phyloP scores from a whole-genome alignment of 2,113 vertebrate genomes.

The Emydura subglobosa region DNA sequence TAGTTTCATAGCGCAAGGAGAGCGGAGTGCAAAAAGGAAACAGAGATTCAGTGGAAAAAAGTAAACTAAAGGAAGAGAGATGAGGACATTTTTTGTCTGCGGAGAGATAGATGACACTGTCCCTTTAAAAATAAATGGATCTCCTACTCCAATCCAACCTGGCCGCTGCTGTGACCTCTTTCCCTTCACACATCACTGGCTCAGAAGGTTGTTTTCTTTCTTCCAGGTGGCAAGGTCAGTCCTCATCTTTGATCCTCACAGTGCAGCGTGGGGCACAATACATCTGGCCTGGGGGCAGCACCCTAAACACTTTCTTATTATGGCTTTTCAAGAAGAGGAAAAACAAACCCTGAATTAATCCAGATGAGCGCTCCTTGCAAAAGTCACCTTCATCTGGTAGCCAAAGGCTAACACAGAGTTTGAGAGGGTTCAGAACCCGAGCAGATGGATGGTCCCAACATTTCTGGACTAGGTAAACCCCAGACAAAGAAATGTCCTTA shows the following conservation, averaged over 20 bases:
- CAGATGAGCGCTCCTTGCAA: background rate
- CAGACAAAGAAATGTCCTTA: background rate
- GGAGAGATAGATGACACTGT: background rate
- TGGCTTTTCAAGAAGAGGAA: background rate
- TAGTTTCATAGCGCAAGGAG: background rate
- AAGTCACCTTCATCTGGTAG: background rate
- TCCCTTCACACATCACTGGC: background rate
- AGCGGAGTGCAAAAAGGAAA: background rate
- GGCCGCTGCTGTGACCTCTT: background rate
- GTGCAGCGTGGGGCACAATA: background rate
- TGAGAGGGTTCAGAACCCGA: background rate
- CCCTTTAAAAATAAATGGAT: background rate
- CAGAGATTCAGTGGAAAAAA: background rate
- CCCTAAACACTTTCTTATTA: background rate
- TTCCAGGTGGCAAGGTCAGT: background rate
- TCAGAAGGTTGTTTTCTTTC: background rate
- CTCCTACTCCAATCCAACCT: background rate
- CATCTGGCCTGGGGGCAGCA: background rate
- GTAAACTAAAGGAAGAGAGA: background rate
- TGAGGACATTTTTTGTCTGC: background rate
- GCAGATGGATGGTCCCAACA: background rate
- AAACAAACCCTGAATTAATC: background rate
- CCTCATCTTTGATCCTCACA: background rate
- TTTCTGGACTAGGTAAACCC: background rate
- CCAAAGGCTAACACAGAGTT: background rate